Conservation (phyloP, 2,113 vertebrate species). For the Rhinoderma darwinii region DNA sequence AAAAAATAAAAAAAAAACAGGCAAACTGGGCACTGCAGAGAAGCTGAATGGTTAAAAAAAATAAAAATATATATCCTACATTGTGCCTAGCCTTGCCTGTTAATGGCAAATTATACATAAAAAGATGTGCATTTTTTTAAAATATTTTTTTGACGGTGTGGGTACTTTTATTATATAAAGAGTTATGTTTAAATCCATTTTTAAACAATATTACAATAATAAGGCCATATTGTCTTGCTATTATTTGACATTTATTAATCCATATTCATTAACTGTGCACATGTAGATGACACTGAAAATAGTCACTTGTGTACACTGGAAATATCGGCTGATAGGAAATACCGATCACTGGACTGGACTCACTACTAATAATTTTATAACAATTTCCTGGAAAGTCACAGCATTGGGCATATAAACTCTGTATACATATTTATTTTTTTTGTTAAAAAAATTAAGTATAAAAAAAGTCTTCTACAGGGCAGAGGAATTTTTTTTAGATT, state of each 20-base stretch:
- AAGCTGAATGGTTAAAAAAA: background rate
- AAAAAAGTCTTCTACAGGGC: background rate
- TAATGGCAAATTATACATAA: too few relatives aligned
- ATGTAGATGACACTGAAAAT: background rate
- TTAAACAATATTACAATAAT: too few relatives aligned
- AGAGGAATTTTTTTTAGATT: background rate
- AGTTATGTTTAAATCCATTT: too few relatives aligned
- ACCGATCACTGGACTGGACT: background rate
- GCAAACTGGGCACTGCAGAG: background rate
- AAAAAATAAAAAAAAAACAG: background rate
- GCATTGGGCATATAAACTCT: background rate
- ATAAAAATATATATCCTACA: background rate
- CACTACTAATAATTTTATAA: constrained; percentile 5
- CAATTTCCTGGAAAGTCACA: constrained; percentile 6
- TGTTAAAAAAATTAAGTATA: too few relatives aligned
- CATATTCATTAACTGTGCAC: background rate
- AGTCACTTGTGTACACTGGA: background rate
- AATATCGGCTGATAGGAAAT: background rate
- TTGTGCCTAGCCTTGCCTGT: too few relatives aligned
- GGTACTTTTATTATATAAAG: too few relatives aligned
- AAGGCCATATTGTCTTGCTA: background rate
- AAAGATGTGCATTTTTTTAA: background rate
- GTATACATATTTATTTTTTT: background rate
- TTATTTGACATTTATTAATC: background rate
- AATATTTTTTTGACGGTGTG: background rate